Evolutionary conservation across 23 tunicate species (phyloP), one percentile per base, ranked within the genome.

Genomic region (Botrylloides violaceus): DNA sequence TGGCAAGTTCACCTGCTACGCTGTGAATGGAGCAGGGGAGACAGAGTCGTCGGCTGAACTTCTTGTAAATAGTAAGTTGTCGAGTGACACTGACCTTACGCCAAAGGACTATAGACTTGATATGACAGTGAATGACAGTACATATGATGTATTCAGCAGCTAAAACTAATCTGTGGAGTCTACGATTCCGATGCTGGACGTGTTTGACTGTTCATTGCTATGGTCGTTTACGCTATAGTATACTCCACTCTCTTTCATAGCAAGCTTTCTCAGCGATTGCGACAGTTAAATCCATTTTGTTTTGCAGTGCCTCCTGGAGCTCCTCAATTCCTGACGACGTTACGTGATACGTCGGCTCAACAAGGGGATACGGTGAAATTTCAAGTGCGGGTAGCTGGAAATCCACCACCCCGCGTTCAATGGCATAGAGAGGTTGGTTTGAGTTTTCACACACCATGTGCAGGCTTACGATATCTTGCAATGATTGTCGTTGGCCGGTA

Each of bases 351-450:
- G 33, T 48, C 34, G 49, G 92, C 66, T 20, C 65, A 50, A 25
- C 94, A 83, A 65, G 95, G 95, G 2, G 76, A 82, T 37, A 37
- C 82, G 18, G 95, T 79, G 71, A 63, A 58, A 29, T 81, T 93
- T 73, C 36, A 62, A 56, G 98, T 79, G 32, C 65, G 61, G 55
- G 81, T 75, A 31, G 23, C 49, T 34, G 97, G 97, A 35, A 66
- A 70, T 23, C 97, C 97, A 0, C 75, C 97, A 24, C 92, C 98
- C 36, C 81, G 84, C 12, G 81, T 93, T 3, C 77, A 71, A 61
- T 93, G 98, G 98, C 81, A 80, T 76, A 71, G 94, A 65, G 98
- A 93, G 85, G 97, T 90, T 36, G 53, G 84, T 32, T 18, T 20
- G 22, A 20, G 26, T 60, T 60, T 23, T 20, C 15, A 23, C 65